phyloP scores from a whole-genome alignment of 2,113 vertebrate genomes.

The Chaetodon trifascialis region DNA sequence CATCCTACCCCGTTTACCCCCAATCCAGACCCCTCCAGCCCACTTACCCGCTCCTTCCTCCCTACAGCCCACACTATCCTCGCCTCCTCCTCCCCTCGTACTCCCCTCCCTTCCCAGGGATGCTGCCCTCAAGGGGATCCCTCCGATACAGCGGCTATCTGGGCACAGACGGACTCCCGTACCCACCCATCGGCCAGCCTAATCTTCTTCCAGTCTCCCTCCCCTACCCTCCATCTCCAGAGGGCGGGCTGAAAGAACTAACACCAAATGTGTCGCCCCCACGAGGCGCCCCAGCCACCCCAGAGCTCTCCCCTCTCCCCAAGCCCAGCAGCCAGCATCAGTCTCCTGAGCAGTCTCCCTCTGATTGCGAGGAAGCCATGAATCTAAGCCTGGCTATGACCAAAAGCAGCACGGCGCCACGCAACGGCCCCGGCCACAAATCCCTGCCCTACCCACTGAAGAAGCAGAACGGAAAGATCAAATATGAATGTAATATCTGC shows the following conservation, averaged over 20 bases:
- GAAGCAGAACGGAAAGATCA: slow-evolving; percentile 89
- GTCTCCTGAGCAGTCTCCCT: slow-evolving; percentile 41
- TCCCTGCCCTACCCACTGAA: slow-evolving; percentile 86
- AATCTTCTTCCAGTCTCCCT: slow-evolving; percentile 67
- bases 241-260: slow-evolving; percentile 77
- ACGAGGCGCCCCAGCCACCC: slow-evolving; percentile 63
- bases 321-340: slow-evolving; percentile 41
- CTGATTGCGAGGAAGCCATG: slow-evolving; percentile 78
- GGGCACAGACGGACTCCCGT: slow-evolving; percentile 69
- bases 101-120: slow-evolving; percentile 68
- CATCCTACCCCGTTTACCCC: slow-evolving; percentile 77
- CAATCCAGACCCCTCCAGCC: slow-evolving; percentile 74
- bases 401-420: slow-evolving; percentile 50
- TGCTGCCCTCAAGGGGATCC: slow-evolving; percentile 72
- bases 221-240: slow-evolving; percentile 59
- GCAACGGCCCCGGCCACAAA: slow-evolving; percentile 73
- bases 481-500: slow-evolving; percentile 90
- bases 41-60: slow-evolving; percentile 73
- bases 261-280: slow-evolving; percentile 77
- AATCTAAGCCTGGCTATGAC: slow-evolving; percentile 73
- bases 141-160: slow-evolving; percentile 67
- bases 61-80: slow-evolving; percentile 73
- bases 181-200: slow-evolving; percentile 60
- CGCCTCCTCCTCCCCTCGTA: slow-evolving; percentile 78
- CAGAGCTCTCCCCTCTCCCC: slow-evolving; percentile 77